Base-by-base conservation (phyloP, 2,113 vertebrate genomes). In the Neotoma lepida region DNA sequence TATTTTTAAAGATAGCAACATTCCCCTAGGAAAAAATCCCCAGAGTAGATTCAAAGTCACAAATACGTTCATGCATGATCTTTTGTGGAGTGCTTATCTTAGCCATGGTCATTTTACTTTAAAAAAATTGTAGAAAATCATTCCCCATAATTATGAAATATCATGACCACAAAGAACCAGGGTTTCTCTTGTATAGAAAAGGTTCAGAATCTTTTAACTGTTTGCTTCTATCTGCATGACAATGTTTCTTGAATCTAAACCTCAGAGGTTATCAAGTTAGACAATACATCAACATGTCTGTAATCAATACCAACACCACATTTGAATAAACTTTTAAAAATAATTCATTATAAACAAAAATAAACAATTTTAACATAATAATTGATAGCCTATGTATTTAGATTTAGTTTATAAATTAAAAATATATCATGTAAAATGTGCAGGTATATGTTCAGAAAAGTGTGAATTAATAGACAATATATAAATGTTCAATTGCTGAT, bases 1-100 rank as follows among this genome's bases (percentile, higher is more conserved):
- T 97, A 95, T 96, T 98, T 96, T 96, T 98, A 96, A 97, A 97
- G 93, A 97, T 92, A 97, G 96, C 93, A 97, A 94, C 97, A 97
- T 88, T 97, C 89, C 96, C 97, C 90, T 97, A 96, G n/a, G 80
- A 97, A 94, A 93, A 97, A 97, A 98, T 98, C 96, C 96, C 87
- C 92, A 87, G 39, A 96, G 64, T 56, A 97, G 95, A 97, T 96
- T 96, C 94, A 98, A 96, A 97, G 94, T 94, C 90, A 96, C 97
- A 74, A 97, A 96, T 97, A 97, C 87, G 96, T 93, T 88, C 46
- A 95, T 84, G 88, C 91, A 92, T 90, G 93, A 96, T 90, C 82
- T 96, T 89, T 92, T 97, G 96, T 94, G 85, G 93, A 88, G 39
- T 93, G 94, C 64, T 96, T 96, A 97, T 95, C 84, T 91, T 96